These are phyloP conservation scores for Elephantulus edwardii DNA, from an alignment of 2,113 vertebrate species.

Conservation along the genomic window DNA sequence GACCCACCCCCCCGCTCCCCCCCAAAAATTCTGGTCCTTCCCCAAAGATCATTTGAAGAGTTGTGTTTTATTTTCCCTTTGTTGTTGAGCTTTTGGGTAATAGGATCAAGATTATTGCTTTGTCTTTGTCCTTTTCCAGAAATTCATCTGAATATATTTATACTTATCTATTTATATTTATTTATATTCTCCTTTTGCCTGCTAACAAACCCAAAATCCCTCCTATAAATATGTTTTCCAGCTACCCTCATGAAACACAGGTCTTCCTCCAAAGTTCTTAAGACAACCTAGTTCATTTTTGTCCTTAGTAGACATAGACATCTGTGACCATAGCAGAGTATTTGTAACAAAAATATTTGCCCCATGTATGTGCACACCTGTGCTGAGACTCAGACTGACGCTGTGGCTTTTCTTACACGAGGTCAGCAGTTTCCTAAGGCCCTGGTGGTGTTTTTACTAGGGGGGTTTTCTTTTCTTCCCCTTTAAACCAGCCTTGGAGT, in stretches of 20 bases:
- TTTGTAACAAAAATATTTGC: constrained; percentile 13
- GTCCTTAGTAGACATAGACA: background rate
- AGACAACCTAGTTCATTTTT: constrained; percentile 7
- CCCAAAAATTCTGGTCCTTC: background rate
- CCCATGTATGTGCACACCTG: background rate
- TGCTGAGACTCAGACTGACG: background rate
- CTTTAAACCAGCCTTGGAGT: constrained; percentile 18
- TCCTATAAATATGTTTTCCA: background rate
- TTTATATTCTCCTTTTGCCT: no score
- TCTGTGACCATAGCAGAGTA: background rate
- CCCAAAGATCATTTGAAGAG: background rate
- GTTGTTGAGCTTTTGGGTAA: background rate
- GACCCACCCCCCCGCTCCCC: no score
- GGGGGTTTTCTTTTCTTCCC: background rate
- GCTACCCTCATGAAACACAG: background rate
- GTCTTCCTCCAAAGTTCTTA: background rate
- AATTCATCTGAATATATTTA: background rate
- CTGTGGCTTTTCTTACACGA: constrained; percentile 54
- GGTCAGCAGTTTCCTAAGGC: background rate
- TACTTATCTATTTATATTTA: no score
- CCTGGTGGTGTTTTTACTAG: background rate
- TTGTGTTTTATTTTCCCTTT: background rate
- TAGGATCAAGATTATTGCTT: background rate
- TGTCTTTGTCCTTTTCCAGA: background rate
- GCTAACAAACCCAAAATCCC: no score